These are phyloP conservation scores for Papilio polytes DNA, from an alignment of 1,140 invertebrate genomes.

Conservation along the genomic window DNA sequence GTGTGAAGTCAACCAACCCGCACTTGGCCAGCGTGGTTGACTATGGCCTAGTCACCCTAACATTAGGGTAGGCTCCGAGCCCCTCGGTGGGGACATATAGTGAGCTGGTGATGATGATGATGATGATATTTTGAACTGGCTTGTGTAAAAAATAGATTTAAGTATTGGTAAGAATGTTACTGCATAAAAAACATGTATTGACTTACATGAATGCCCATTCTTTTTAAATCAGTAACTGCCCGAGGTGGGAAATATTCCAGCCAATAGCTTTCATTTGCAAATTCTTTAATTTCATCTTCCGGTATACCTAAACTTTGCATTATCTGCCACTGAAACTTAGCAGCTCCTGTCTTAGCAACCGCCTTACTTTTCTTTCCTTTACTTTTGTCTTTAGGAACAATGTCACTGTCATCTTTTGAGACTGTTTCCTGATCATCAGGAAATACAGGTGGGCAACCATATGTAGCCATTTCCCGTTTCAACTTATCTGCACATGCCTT, in stretches of 20 bases:
- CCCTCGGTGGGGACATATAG: no score
- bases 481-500: constrained; percentile 99
- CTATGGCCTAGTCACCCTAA: no score
- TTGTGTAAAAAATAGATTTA: no score
- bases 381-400: constrained; percentile 95
- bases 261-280: constrained; percentile 97
- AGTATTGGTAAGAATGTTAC: no score
- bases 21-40: no score
- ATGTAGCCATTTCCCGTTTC: constrained; percentile 96
- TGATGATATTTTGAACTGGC: no score
- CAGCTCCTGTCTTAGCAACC: constrained; percentile 94
- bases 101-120: no score
- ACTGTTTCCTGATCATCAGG: constrained; percentile 85
- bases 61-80: no score
- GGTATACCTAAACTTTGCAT: constrained; percentile 96
- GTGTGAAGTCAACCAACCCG: no score
- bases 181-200: not conserved
- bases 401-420: constrained; percentile 83
- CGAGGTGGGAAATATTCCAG: constrained; percentile 97
- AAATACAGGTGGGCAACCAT: constrained; percentile 97
- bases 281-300: constrained; percentile 96
- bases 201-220: constrained; percentile 95
- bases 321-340: constrained; percentile 99
- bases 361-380: constrained; percentile 99
- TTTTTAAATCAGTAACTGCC: constrained; percentile 93